phyloP scores from a whole-genome alignment of 23 tunicate genomes.

The Clavelina lepadiformis region DNA sequence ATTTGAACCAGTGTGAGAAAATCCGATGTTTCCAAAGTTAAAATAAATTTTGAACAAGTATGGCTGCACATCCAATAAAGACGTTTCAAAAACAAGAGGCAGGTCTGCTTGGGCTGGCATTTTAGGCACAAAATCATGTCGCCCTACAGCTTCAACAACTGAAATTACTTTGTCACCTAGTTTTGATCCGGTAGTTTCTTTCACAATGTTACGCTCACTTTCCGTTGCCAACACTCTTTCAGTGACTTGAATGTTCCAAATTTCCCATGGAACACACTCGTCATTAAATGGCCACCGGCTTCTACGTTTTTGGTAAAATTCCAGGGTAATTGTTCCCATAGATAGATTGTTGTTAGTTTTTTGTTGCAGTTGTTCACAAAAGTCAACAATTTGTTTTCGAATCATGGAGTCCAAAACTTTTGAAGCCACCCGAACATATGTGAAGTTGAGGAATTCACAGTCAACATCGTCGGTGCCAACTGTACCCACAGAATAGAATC shows the following conservation, averaged over 20 bases:
- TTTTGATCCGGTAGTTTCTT: slow-evolving; percentile 34
- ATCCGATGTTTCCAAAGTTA: slow-evolving; percentile 32
- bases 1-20: slow-evolving; percentile 5
- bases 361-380: slow-evolving; percentile 52
- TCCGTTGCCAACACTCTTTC: slow-evolving; percentile 45
- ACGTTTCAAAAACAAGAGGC: slow-evolving; percentile 66
- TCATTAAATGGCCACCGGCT: slow-evolving; percentile 59
- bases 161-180: slow-evolving; percentile 54
- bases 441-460: slow-evolving; percentile 79
- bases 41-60: slow-evolving; percentile 60
- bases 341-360: slow-evolving; percentile 29
- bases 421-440: slow-evolving; percentile 64
- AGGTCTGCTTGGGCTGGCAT: slow-evolving; percentile 62
- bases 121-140: slow-evolving; percentile 77
- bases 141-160: slow-evolving; percentile 69
- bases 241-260: slow-evolving; percentile 69
- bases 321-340: slow-evolving; percentile 62
- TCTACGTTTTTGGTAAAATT: slow-evolving; percentile 74
- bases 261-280: slow-evolving; percentile 85
- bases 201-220: slow-evolving; percentile 27
- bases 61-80: slow-evolving; percentile 73
- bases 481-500: slow-evolving; percentile 77
- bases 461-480: slow-evolving; percentile 81
- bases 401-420: slow-evolving; percentile 28
- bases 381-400: slow-evolving; percentile 36